A percentile compares a stretch with the other conserved stretches of the same genome.
phyloP scores from a whole-genome alignment of 2,888 invertebrate genomes.

The Thecocarcelia acutangulata region DNA sequence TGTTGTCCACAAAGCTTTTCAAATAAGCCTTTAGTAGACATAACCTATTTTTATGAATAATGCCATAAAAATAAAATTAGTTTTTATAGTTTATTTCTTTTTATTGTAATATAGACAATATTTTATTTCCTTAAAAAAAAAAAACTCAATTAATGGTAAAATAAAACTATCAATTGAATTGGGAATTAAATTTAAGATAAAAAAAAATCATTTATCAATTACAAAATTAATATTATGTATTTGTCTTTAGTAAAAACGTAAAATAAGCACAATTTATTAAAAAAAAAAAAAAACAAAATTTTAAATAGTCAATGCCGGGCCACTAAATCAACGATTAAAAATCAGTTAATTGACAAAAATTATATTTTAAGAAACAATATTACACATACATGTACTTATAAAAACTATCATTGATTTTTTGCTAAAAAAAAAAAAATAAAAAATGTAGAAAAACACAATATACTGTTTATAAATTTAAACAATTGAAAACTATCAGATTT shows the following conservation, averaged over 20 bases:
- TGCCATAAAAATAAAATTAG: conserved; percentile 33
- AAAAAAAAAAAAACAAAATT: conserved; percentile 14
- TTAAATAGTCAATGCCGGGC: conserved; percentile 1
- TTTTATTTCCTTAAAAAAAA: conserved; percentile 28
- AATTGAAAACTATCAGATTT: too few relatives aligned
- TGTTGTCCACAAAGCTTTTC: too few relatives aligned
- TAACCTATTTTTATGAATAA: too few relatives aligned
- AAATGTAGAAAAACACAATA: too few relatives aligned
- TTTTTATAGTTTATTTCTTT: conserved; percentile 27
- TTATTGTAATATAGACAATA: conserved; percentile 53
- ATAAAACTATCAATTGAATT: neutral
- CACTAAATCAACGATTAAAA: too few relatives aligned
- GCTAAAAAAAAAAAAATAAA: too few relatives aligned
- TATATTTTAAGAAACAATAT: neutral
- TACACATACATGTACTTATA: too few relatives aligned
- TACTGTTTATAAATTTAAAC: too few relatives aligned
- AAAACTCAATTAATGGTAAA: neutral
- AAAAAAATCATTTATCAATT: neutral
- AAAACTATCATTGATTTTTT: too few relatives aligned
- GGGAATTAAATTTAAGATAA: neutral
- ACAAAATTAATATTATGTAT: conserved; percentile 41
- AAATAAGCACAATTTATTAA: conserved; percentile 14
- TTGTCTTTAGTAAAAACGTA: conserved; percentile 36
- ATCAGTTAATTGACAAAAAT: too few relatives aligned
- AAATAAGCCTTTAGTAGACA: too few relatives aligned